These are phyloP conservation scores for Delphinus delphis DNA, from an alignment of 2,113 vertebrate species.

Conservation along the genomic window DNA sequence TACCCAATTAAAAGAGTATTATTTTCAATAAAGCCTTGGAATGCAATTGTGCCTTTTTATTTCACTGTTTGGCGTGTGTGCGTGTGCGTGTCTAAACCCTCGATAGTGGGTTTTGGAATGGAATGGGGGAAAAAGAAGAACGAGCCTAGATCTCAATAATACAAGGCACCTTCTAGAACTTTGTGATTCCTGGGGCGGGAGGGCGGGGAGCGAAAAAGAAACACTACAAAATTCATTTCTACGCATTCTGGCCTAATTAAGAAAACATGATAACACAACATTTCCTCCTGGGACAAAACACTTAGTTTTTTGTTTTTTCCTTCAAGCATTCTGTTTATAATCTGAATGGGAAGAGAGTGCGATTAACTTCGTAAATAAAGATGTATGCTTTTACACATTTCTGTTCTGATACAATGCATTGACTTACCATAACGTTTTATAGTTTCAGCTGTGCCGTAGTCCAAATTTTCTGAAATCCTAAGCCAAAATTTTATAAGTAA, in stretches of 20 bases:
- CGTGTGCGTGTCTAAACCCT: background rate
- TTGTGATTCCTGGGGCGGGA: background rate
- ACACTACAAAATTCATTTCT: conserved; percentile 20
- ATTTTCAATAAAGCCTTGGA: conserved; percentile 59
- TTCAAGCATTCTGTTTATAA: conserved; percentile 45
- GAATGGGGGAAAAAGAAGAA: background rate
- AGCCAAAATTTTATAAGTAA: conserved; percentile 49
- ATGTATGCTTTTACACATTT: conserved; percentile 16
- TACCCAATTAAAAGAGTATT: conserved; percentile 15
- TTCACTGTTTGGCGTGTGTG: background rate
- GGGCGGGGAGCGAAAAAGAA: background rate
- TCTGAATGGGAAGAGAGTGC: background rate
- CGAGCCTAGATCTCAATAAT: background rate
- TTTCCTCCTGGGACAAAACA: conserved; percentile 47
- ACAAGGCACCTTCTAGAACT: conserved; percentile 23
- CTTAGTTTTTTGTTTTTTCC: background rate
- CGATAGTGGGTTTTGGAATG: background rate
- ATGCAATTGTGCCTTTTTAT: background rate
- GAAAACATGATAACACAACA: conserved; percentile 27
- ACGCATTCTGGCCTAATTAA: conserved; percentile 55
- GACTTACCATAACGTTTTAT: conserved; percentile 24
- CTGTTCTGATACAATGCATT: conserved; percentile 50
- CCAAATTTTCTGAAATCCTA: conserved; percentile 61
- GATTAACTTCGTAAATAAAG: conserved; percentile 47
- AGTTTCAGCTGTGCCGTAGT: conserved; percentile 6